Base-by-base conservation (phyloP, 1,140 invertebrate genomes). In the Hesperophylax magnus region DNA sequence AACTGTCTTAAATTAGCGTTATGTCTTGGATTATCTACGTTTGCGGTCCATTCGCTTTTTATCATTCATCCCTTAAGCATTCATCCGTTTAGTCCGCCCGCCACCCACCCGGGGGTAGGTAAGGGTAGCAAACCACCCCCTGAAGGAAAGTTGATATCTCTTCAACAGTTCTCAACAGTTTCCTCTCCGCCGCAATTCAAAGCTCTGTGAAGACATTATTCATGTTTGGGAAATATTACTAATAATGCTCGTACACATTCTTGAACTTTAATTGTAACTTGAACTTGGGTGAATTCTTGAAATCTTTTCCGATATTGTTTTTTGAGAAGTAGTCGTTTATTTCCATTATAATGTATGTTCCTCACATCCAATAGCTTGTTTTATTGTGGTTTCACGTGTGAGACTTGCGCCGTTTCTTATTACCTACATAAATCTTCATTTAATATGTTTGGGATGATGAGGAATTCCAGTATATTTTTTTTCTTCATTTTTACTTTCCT, bases 31-130 rank as follows among this genome's bases (percentile, higher is more conserved):
- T 24, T 61, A 61, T 61, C 58, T 61, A 3, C 18, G 18, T 61
- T 61, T 61, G 58, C 58, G 58, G 17, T 61, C 58, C 58, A 61
- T 61, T 61, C 58, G 58, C 58, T 61, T 61, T 61, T 61, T 61
- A 61, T 60, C 58, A 61, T 61, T 61, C 58, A 24, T 61, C 20
- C 58, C 58, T 18, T 24, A 20, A 18, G 58, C 58, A 20, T 20
- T 24, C 58, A 18, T 24, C 58, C 58, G 18, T 24, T 18, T 24
- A 20, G 17, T 14, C 58, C 24, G 3, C 24, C 58, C 6, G 5
- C 6, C 56, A 18, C n/a, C n/a, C 2, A 4, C 56, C 3, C 3
- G n/a, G n/a, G 56, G n/a, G 56, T n/a, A n/a, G 56, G n/a, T 14
- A 17, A 7, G 11, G 56, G 22, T 60, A 61, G 39, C 9, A 8